Evolutionary conservation across 2,113 vertebrate species (phyloP), one percentile per base, ranked within the genome.

Genomic region (Fulmarus glacialis): DNA sequence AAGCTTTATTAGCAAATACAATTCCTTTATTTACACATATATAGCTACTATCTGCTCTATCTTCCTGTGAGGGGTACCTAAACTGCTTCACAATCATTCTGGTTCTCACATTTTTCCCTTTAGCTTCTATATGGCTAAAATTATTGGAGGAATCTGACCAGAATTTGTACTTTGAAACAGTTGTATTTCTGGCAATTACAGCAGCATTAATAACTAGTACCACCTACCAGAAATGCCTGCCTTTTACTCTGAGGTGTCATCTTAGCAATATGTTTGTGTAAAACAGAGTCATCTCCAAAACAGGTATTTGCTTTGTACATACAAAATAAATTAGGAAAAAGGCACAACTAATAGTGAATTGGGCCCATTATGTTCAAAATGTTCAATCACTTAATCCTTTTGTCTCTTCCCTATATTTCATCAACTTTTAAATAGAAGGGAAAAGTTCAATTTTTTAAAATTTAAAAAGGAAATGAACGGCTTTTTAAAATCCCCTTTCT

Each of bases 391-490:
- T 23, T 34, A 72, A 58, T 5, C 11, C 3, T 74, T 82, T 53
- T 63, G 19, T 16, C 12, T 78, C 14, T 68, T 85, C 11, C 22
- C 7, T 50, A 4, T 38, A 70, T 68, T 88, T 73, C 11, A 55
- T 32, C n/a, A 77, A 48, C 19, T 50, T 84, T 32, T 34, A 73
- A 45, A 73, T 0, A 24, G 6, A 73, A 42, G 7, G 29, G 4
- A 59, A 59, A 92, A 48, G 3, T 4, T 36, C 6, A 18, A 0
- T 17, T 40, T 34, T 19, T 18, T 0, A 1, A 26, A 56, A 32
- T 7, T 6, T 7, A 27, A 29, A 20, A 34, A 26, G 9, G 5
- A 52, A 48, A 80, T 16, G 1, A 71, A 36, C 0, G 0, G 20
- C 4, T 78, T 42, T 68, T 73, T 0, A 82, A 92, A 78, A 50